Conservation (phyloP, 1,140 invertebrate genomes). For the Palaemon carinicauda region DNA sequence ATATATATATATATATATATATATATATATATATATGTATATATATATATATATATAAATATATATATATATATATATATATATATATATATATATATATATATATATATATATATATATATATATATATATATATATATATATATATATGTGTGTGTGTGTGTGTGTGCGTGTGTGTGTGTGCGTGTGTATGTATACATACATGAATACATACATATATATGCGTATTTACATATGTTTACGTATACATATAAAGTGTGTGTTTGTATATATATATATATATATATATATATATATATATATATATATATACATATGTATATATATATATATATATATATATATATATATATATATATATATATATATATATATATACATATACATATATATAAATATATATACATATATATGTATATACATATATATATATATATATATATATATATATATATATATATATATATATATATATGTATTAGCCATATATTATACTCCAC, state of each 20-base stretch:
- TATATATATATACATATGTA: background rate
- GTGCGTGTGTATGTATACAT: background rate
- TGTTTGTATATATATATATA: background rate
- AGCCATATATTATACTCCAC: too few relatives aligned
- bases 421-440: background rate
- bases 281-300: background rate
- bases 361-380: background rate
- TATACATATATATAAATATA: background rate
- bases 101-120: background rate
- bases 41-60: background rate
- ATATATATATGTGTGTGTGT: background rate
- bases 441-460: background rate
- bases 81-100: background rate
- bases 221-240: background rate
- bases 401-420: background rate
- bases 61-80: background rate
- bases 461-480: background rate
- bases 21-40: background rate
- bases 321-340: background rate
- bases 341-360: background rate
- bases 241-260: background rate
- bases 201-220: background rate
- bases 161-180: too few relatives aligned
- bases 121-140: background rate
- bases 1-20: background rate